phyloP scores from a whole-genome alignment of 2,113 vertebrate species.

The Gambusia holbrooki region DNA sequence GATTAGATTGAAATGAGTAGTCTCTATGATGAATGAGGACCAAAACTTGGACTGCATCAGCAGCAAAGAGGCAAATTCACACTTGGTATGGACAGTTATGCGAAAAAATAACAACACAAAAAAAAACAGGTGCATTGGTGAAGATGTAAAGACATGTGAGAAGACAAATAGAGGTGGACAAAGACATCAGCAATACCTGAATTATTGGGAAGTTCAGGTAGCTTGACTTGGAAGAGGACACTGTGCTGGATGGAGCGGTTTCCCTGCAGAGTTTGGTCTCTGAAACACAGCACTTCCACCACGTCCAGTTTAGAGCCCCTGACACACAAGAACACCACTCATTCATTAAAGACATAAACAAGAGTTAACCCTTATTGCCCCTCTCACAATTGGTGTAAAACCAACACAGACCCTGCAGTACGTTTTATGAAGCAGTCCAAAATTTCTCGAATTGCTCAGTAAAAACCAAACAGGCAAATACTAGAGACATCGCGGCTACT shows the following conservation, averaged over 20 bases:
- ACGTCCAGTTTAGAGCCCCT: constrained; percentile 85
- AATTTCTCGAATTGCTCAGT: constrained; percentile 15
- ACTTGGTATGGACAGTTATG: neutral
- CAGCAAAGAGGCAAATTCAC: neutral
- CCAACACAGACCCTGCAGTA: neutral
- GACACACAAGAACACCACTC: constrained; percentile 36
- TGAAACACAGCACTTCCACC: constrained; percentile 91
- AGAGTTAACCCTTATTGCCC: neutral
- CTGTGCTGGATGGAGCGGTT: constrained; percentile 88
- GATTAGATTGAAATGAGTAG: constrained; percentile 17
- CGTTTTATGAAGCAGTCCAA: constrained; percentile 40
- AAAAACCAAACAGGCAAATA: constrained; percentile 7
- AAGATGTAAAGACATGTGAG: neutral
- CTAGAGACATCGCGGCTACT: constrained; percentile 16
- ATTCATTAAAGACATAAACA: neutral
- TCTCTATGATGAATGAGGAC: constrained; percentile 19
- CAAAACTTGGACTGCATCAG: neutral
- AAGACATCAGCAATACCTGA: constrained; percentile 78
- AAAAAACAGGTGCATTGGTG: neutral
- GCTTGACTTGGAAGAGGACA: constrained; percentile 88
- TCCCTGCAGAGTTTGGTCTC: constrained; percentile 93
- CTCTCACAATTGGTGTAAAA: neutral
- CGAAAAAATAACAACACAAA: neutral
- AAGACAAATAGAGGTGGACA: neutral
- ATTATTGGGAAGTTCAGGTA: constrained; percentile 81